These are phyloP conservation scores for Clupea harengus DNA, from an alignment of 2,113 vertebrate species.

Conservation along the genomic window DNA sequence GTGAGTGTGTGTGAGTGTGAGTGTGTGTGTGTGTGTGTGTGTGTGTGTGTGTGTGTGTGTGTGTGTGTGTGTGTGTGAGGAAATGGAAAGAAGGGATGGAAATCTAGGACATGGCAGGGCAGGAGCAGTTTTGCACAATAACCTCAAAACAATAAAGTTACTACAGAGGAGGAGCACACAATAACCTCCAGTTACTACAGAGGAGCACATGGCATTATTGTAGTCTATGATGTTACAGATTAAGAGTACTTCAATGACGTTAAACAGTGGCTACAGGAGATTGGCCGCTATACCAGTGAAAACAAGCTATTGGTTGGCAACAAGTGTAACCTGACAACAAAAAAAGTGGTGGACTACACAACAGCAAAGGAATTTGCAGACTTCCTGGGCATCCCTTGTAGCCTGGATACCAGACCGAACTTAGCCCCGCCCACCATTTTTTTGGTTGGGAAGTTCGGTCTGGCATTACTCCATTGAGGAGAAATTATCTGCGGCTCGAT, in stretches of 20 bases:
- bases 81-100: no score
- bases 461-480: no score
- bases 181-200: constrained; percentile 99
- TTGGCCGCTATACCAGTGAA: constrained; percentile 98
- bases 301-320: constrained; percentile 99
- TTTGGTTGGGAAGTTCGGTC: no score
- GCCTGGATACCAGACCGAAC: no score
- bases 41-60: not conserved
- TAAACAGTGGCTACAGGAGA: constrained; percentile 99
- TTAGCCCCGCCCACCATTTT: no score
- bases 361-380: constrained; percentile 99
- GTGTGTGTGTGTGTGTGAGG: constrained; percentile 60
- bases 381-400: constrained; percentile 96
- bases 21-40: not conserved
- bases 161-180: constrained; percentile 94
- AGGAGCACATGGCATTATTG: constrained; percentile 98
- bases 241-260: constrained; percentile 99
- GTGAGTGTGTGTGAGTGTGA: no score
- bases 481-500: no score
- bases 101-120: constrained; percentile 92
- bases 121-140: constrained; percentile 93
- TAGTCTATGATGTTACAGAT: constrained; percentile 98
- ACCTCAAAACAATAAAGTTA: constrained; percentile 99
- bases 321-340: constrained; percentile 97
- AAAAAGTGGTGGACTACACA: constrained; percentile 99